Evolutionary conservation across 2,797 vertebrate species (phyloP), one percentile per base, ranked within the genome.

Genomic region (Acanthopagrus latus): DNA sequence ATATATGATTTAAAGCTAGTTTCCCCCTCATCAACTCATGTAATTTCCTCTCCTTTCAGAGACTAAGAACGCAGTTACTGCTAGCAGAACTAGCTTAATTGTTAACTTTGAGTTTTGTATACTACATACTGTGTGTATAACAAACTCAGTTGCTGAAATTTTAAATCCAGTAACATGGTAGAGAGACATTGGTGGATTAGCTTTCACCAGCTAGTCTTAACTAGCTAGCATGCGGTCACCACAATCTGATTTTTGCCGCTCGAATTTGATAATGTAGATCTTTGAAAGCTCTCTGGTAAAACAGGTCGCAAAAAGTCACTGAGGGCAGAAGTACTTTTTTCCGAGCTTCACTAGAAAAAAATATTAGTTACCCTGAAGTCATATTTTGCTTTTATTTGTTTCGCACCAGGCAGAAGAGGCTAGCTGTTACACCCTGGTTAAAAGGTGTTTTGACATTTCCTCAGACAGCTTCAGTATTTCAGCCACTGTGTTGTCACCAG

Each of bases 121-220:
- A 33, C 29, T 7, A 33, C 29, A 33, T 33, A 33, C 27, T 27
- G 27, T 27, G 27, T 27, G 27, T 27, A 27, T 27, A 16, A 25
- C 3, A 66, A 60, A 78, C 48, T 25, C 7, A 13, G 6, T 41
- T 74, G 25, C 44, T 38, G 2, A 41, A 29, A 55, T 54, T 58
- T 43, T 48, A 38, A 64, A 33, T 18, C 21, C 13, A 21, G 43
- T 13, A 18, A 21, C 50, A 2, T 7, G 1, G 6, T 38, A 43
- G 14, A 0, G 29, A 68, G 12, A 48, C 2, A 3, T 48, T 5
- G 8, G 4, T 25, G 7, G 41, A 50, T 47, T 66, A 48, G 27
- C 63, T 47, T 54, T 60, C 62, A 60, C n/a, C 13, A 38, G 41
- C 16, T 63, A 63, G 27, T 65, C 25, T 47, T 52, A 54, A 16